These are phyloP conservation scores for Protonibea diacanthus DNA, from an alignment of 2,797 vertebrate genomes.

Conservation along the genomic window DNA sequence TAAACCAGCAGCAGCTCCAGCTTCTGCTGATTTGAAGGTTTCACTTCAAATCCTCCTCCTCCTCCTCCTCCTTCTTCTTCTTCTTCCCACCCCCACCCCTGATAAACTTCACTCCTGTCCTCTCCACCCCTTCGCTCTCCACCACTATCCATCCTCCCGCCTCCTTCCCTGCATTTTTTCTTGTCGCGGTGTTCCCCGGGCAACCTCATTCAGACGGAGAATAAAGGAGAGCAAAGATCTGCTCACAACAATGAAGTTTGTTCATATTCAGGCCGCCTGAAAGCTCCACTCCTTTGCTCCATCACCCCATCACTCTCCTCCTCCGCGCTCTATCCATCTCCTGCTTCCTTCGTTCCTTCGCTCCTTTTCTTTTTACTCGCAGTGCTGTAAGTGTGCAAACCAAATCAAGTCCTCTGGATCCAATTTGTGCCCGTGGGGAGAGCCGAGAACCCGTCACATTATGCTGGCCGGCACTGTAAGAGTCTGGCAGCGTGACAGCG, in stretches of 20 bases:
- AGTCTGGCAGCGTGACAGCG: conserved; percentile 57
- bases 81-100: conserved; percentile 45
- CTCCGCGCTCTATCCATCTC: conserved; percentile 48
- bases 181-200: conserved; percentile 78
- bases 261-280: conserved; percentile 84
- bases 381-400: conserved; percentile 49
- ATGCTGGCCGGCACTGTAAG: conserved; percentile 42
- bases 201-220: conserved; percentile 83
- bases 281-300: conserved; percentile 63
- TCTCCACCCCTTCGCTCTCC: conserved; percentile 61
- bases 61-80: conserved; percentile 32
- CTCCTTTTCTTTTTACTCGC: conserved; percentile 28
- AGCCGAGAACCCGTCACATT: conserved; percentile 17
- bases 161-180: conserved; percentile 79
- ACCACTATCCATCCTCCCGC: conserved; percentile 65
- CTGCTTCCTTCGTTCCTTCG: conserved; percentile 36
- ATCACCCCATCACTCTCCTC: conserved; percentile 55
- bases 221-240: conserved; percentile 83
- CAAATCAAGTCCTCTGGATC: conserved; percentile 51
- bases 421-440: conserved; percentile 59
- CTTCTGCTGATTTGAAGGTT: background rate
- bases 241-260: conserved; percentile 83
- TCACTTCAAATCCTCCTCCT: conserved; percentile 33
- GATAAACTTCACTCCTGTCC: conserved; percentile 68
- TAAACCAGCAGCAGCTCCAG: conserved; percentile 44